Conservation (phyloP, 2,888 invertebrate species). For the Drosophila aldrichi region DNA sequence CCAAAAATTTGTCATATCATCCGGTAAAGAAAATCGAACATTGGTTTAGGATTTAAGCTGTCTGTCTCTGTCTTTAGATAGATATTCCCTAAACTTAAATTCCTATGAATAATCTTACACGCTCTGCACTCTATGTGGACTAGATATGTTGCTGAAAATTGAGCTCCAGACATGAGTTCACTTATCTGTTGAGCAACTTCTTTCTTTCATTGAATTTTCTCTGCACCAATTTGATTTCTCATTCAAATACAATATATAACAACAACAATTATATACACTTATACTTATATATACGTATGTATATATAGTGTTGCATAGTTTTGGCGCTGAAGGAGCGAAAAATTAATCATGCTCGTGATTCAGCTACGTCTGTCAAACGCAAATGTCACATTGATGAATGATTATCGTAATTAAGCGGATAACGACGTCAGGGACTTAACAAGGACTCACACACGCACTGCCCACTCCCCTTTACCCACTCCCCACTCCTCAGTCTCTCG, state of each 20-base stretch:
- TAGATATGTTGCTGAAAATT: no score
- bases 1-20: no score
- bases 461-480: neutral
- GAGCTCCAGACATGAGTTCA: no score
- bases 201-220: neutral
- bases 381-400: constrained; percentile 82
- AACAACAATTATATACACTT: neutral
- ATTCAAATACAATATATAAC: neutral
- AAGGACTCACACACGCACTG: constrained; percentile 22
- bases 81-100: no score
- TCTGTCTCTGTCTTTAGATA: no score
- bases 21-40: no score
- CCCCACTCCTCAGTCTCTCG: neutral
- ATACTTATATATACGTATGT: neutral
- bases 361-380: constrained; percentile 76
- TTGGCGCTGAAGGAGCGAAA: constrained; percentile 24
- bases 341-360: constrained; percentile 75
- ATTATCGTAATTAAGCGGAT: constrained; percentile 79
- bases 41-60: no score
- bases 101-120: no score
- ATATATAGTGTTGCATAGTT: constrained; percentile 1
- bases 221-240: no score
- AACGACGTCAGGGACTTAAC: constrained; percentile 61
- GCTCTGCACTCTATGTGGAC: no score
- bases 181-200: no score